Evolutionary conservation across 2,888 invertebrate species (phyloP).

Genomic region (Gymnosoma rotundatum): DNA sequence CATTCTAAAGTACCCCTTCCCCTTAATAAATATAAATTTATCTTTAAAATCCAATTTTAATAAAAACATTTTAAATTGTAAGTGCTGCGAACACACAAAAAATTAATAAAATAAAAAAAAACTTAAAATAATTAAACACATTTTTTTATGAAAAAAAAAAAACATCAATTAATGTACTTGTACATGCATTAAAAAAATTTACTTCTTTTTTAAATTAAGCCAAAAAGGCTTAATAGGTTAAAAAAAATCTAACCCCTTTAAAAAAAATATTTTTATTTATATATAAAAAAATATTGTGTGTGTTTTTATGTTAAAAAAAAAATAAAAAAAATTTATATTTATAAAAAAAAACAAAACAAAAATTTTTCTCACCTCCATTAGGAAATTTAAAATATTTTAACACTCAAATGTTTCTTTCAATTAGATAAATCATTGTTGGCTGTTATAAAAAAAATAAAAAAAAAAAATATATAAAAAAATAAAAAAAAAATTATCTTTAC

Average conservation of each 20-base stretch:
- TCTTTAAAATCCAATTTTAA: slow-evolving; percentile 30
- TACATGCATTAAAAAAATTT: slow-evolving; percentile 51
- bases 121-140: background rate
- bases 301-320: slow-evolving; percentile 58
- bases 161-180: slow-evolving; percentile 42
- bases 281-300: slow-evolving; percentile 59
- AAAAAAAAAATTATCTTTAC: slow-evolving; percentile 60
- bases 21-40: background rate
- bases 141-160: slow-evolving; percentile 23
- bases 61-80: background rate
- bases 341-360: slow-evolving; percentile 70
- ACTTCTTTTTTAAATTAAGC: slow-evolving; percentile 15
- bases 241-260: slow-evolving; percentile 11
- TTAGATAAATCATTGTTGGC: slow-evolving; percentile 65
- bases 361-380: slow-evolving; percentile 72
- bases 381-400: slow-evolving; percentile 53
- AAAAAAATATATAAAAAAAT: slow-evolving; percentile 47
- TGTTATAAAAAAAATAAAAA: slow-evolving; percentile 67
- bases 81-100: background rate
- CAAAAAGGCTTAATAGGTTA: slow-evolving; percentile 24
- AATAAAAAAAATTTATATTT: slow-evolving; percentile 51
- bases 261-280: slow-evolving; percentile 36
- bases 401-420: slow-evolving; percentile 65
- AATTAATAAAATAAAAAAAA: slow-evolving; percentile 12
- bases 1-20: too few species aligned